phyloP scores from a whole-genome alignment of 1,140 invertebrate species.

The Holotrichia oblita region DNA sequence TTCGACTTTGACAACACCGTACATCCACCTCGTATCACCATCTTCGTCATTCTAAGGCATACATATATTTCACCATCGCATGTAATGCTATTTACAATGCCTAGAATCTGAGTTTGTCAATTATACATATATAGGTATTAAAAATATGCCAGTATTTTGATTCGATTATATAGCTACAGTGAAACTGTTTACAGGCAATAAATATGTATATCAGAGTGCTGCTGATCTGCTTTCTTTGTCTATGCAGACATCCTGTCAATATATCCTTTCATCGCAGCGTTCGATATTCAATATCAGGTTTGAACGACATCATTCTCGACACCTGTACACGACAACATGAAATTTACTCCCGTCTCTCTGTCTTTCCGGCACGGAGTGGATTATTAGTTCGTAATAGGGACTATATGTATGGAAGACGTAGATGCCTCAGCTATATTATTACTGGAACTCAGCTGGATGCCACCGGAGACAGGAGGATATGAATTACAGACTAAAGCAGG shows the following conservation, averaged over 20 bases:
- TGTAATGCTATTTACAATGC: too few species aligned
- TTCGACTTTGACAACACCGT: too few species aligned
- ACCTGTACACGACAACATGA: background rate
- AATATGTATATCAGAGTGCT: too few species aligned
- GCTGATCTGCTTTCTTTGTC: background rate
- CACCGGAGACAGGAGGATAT: background rate
- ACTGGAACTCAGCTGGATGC: background rate
- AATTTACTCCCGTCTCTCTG: background rate
- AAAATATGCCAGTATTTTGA: too few species aligned
- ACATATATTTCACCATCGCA: too few species aligned
- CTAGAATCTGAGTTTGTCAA: too few species aligned
- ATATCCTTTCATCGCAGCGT: background rate
- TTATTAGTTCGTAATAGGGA: background rate
- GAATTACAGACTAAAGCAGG: background rate
- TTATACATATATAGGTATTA: too few species aligned
- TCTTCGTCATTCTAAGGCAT: too few species aligned
- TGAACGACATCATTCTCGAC: slow-evolving; percentile 1
- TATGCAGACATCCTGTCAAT: background rate
- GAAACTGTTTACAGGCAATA: too few species aligned
- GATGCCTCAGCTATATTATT: background rate
- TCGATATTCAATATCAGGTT: slow-evolving; percentile 8
- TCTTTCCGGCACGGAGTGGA: background rate
- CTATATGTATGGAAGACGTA: background rate
- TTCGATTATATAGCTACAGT: too few species aligned
- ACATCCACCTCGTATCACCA: too few species aligned